phyloP scores from a whole-genome alignment of 2,888 invertebrate genomes.

The Lasioglossum leucozonium region DNA sequence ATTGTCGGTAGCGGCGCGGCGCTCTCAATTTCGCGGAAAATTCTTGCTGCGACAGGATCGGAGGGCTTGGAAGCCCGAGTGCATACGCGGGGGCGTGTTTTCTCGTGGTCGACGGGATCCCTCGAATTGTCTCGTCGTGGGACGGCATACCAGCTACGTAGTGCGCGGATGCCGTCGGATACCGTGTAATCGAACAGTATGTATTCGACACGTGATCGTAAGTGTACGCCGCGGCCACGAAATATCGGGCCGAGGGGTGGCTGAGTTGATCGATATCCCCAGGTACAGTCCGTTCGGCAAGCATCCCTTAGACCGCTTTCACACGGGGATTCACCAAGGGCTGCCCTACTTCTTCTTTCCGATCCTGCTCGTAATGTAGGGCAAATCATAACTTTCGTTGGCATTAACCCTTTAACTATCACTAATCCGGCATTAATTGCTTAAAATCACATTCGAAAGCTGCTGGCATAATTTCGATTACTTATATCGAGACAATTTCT shows the following conservation, averaged over 20 bases:
- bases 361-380: neutral
- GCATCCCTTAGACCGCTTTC: neutral
- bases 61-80: neutral
- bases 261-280: slow-evolving; percentile 66
- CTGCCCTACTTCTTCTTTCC: neutral
- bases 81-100: slow-evolving; percentile 36
- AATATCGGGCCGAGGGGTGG: slow-evolving; percentile 22
- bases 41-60: slow-evolving; percentile 9
- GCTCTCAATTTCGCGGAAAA: slow-evolving; percentile 29
- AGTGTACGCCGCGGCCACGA: slow-evolving; percentile 55
- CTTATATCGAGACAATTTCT: too few species aligned
- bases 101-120: slow-evolving; percentile 45
- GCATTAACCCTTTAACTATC: too few species aligned
- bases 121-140: slow-evolving; percentile 59
- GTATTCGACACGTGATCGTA: slow-evolving; percentile 68
- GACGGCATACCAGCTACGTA: slow-evolving; percentile 47
- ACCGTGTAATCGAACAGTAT: slow-evolving; percentile 4
- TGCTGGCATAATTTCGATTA: too few species aligned
- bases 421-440: too few species aligned
- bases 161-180: slow-evolving; percentile 33
- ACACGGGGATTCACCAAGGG: neutral
- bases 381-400: too few species aligned
- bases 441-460: too few species aligned
- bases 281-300: slow-evolving; percentile 3
- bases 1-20: neutral